These are phyloP conservation scores for Schlechtendalia chinensis DNA, from an alignment of 1,140 invertebrate species.

Conservation along the genomic window DNA sequence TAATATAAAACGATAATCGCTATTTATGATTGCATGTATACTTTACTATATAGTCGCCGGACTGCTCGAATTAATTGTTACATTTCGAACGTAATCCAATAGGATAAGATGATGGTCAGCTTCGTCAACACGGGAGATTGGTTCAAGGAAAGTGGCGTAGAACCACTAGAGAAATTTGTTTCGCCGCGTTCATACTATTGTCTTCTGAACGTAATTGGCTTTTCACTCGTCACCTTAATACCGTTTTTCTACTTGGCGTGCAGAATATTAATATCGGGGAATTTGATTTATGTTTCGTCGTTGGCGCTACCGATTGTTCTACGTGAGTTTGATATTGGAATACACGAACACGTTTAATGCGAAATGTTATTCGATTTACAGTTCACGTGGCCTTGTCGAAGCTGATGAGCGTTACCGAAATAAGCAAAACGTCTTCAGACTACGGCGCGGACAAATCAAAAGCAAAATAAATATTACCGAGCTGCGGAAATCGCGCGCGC, in stretches of 20 bases:
- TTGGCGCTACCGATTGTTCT: neutral
- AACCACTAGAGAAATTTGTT: constrained; percentile 62
- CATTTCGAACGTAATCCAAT: neutral
- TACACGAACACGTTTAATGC: neutral
- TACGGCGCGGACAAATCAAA: constrained; percentile 13
- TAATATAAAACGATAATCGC: no score
- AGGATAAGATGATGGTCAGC: constrained; percentile 79
- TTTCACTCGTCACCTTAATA: constrained; percentile 52
- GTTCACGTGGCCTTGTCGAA: constrained; percentile 7
- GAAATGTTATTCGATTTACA: neutral
- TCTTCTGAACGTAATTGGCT: constrained; percentile 64
- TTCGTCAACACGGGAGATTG: constrained; percentile 80
- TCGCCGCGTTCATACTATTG: constrained; percentile 65
- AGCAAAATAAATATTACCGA: neutral
- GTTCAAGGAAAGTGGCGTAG: constrained; percentile 71
- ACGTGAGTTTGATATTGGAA: neutral
- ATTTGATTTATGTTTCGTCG: neutral
- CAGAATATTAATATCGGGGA: neutral
- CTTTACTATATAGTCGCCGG: neutral
- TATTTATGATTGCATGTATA: neutral
- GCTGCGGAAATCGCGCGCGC: no score
- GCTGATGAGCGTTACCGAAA: constrained; percentile 5
- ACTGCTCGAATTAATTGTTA: neutral
- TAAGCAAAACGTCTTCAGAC: neutral
- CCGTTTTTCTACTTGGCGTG: neutral